A percentile compares a stretch with the other conserved stretches of the same genome.
These are phyloP conservation scores for Setipinna tenuifilis DNA, from an alignment of 2,797 vertebrate genomes.

Conservation along the genomic window DNA sequence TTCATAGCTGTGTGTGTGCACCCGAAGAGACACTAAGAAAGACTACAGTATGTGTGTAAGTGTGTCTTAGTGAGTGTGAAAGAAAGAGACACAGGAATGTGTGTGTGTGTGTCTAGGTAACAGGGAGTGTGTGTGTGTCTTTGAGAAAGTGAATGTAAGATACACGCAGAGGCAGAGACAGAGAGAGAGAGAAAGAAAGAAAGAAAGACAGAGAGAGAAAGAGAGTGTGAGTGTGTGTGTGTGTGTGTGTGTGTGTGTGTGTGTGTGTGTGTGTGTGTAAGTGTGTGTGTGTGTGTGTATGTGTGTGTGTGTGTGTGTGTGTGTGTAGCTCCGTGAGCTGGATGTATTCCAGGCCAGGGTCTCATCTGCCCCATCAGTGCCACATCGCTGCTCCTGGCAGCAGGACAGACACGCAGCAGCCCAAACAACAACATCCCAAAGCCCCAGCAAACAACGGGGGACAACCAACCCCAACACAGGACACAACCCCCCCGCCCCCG, in stretches of 20 bases:
- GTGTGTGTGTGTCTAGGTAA: not conserved
- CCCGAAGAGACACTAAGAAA: not conserved
- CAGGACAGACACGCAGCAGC: conserved; percentile 10
- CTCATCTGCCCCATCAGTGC: conserved; percentile 26
- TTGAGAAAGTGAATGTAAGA: too few species aligned
- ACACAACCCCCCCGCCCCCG: conserved; percentile 26
- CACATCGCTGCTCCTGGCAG: conserved; percentile 16
- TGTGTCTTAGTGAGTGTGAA: not conserved
- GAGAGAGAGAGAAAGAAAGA: too few species aligned
- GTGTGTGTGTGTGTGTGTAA: too few species aligned
- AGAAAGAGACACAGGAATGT: not conserved
- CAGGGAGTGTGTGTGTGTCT: too few species aligned
- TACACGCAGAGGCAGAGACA: too few species aligned
- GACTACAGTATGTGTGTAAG: conserved; percentile 12
- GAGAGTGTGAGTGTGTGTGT: not conserved
- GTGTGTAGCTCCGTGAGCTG: not conserved
- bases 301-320: conserved; percentile 15
- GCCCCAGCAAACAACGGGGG: not conserved
- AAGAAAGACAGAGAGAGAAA: not conserved
- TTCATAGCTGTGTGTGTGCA: conserved; percentile 38
- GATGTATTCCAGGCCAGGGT: conserved; percentile 3
- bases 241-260: too few species aligned
- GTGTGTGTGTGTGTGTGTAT: not conserved
- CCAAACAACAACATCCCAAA: conserved; percentile 21
- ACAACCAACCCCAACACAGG: not conserved